Evolutionary conservation across 2,888 invertebrate genomes (phyloP), one percentile per base, ranked within the genome.

Genomic region (Cephus nigrinus): DNA sequence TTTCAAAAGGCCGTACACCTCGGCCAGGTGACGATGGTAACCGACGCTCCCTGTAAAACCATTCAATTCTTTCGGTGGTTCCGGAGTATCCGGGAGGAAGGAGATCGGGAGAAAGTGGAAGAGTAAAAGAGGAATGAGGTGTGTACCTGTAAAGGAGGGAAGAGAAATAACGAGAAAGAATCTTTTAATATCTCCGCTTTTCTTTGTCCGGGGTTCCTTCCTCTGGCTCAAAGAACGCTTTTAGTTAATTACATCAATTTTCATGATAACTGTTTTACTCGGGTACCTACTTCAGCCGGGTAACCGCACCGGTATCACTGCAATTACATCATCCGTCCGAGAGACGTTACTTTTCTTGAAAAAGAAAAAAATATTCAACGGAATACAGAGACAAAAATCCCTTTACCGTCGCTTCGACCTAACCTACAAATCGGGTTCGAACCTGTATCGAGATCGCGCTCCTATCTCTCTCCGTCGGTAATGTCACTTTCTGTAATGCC

Each of bases 201-300:
- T 82, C 84, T 86, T 86, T 86, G 84, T 86, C 85, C 68, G 74
- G 76, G 34, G 78, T 81, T 82, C 80, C 78, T 80, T 80, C 80
- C 84, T 75, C 79, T 79, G 78, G 80, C n/a, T 34, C 83, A 82
- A 32, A 82, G 68, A 69, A 35, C 68, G 77, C 85, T 84, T 83
- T 83, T 84, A 83, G 80, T 86, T 86, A 86, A 86, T 86, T 86
- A 86, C 84, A 84, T 84, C 83, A 83, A 84, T 83, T 81, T 80
- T 79, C 73, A 73, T 79, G 80, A 83, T 77, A 81, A 84, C 77
- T 78, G 75, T 76, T 73, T 78, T 73, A 31, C 74, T 77, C 72
- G 30, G 30, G 33, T 55, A 55, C 55, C 55, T 55, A 15, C 71
- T 71, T n/a, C 11, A 71, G 32, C 15, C 33, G 30, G 71, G 30